These are phyloP conservation scores for Montifringilla adamsi DNA, from an alignment of 2,113 vertebrate genomes.

Conservation along the genomic window DNA sequence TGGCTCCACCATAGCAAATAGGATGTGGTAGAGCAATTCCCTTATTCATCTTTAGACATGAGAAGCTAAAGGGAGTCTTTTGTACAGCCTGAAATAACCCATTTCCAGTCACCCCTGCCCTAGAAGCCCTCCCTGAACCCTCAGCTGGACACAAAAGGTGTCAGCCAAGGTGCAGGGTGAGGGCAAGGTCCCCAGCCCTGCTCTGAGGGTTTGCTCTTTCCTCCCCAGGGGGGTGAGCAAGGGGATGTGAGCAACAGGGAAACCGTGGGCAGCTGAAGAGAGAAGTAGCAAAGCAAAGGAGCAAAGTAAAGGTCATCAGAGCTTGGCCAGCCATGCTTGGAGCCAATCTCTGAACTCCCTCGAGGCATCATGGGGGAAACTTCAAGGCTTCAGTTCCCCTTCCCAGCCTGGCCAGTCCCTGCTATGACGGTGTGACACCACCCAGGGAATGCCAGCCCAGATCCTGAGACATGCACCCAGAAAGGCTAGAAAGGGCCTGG, in stretches of 20 bases:
- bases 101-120: background rate
- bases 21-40: conserved; percentile 4
- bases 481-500: background rate
- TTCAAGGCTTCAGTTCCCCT: conserved; percentile 8
- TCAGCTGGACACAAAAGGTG: background rate
- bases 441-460: background rate
- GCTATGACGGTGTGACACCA: background rate
- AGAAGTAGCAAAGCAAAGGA: conserved; percentile 36
- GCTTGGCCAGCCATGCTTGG: background rate
- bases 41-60: background rate
- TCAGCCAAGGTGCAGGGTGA: background rate
- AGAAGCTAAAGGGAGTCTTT: background rate
- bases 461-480: background rate
- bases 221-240: background rate
- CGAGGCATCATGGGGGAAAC: background rate
- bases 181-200: background rate
- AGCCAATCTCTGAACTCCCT: conserved; percentile 14
- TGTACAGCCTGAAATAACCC: background rate
- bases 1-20: background rate
- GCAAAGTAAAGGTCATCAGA: conserved; percentile 2
- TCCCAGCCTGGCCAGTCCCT: background rate
- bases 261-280: background rate
- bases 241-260: accelerated
- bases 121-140: background rate
- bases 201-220: background rate